A percentile compares a stretch with the other conserved stretches of the same genome.
These are phyloP conservation scores for Yponomeuta malinellus DNA, from an alignment of 2,888 invertebrate species.

Conservation along the genomic window DNA sequence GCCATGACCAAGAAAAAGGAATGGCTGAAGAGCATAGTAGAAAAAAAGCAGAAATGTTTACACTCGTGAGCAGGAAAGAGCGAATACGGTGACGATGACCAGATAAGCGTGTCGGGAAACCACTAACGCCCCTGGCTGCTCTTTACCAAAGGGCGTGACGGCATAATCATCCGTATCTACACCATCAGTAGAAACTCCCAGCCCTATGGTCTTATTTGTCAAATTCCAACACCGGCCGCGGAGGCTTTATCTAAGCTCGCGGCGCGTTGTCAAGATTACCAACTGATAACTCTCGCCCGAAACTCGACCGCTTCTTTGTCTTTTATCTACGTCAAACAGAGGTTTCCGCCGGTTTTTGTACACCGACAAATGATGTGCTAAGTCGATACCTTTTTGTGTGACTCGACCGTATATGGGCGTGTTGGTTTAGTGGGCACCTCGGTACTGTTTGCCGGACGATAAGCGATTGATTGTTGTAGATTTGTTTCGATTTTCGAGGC, in stretches of 20 bases:
- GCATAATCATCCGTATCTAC: background rate
- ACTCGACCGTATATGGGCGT: constrained; percentile 5
- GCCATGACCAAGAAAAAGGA: too few species aligned
- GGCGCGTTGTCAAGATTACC: constrained; percentile 43
- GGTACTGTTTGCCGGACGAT: constrained; percentile 6
- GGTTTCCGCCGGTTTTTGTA: constrained; percentile 55
- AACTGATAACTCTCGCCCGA: constrained; percentile 55
- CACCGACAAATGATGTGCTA: constrained; percentile 43
- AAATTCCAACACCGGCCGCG: constrained; percentile 62
- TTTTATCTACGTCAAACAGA: constrained; percentile 69
- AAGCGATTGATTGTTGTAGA: constrained; percentile 5
- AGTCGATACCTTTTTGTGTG: constrained; percentile 25
- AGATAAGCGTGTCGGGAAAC: background rate
- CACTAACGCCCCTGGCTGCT: background rate
- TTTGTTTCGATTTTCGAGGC: constrained; percentile 3
- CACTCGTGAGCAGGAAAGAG: too few species aligned
- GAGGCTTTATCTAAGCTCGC: constrained; percentile 53
- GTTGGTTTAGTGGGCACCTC: constrained; percentile 11
- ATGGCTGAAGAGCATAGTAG: too few species aligned
- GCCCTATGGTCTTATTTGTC: constrained; percentile 38
- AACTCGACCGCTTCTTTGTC: constrained; percentile 59
- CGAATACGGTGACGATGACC: too few species aligned
- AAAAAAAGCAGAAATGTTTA: too few species aligned
- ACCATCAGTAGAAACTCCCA: background rate
- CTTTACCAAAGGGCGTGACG: background rate